Evolutionary conservation across 2,113 vertebrate species (phyloP).

Genomic region (Manacus vitellinus): DNA sequence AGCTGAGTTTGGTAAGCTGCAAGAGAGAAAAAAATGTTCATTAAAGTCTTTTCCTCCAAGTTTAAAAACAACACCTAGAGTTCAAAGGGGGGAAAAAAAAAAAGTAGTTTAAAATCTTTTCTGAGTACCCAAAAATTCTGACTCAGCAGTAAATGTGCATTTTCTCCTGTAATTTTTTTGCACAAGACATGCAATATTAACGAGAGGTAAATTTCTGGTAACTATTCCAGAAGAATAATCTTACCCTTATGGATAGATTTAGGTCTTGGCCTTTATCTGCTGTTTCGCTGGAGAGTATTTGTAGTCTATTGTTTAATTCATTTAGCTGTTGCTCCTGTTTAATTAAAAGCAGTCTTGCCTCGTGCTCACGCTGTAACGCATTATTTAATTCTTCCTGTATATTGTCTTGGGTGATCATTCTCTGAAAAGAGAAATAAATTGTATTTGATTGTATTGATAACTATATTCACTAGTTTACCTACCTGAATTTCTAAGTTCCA

Average conservation of each 20-base stretch:
- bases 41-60: not conserved
- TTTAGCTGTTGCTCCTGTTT: constrained; percentile 79
- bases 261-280: constrained; percentile 72
- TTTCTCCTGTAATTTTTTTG: not conserved
- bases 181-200: not conserved
- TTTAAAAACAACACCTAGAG: not conserved
- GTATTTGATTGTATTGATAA: not conserved
- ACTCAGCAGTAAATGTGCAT: not conserved
- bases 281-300: constrained; percentile 68
- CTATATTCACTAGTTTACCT: not conserved
- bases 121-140: not conserved
- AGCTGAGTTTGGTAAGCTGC: not conserved
- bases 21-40: not conserved
- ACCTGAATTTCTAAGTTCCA: constrained; percentile 5
- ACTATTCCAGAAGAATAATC: not conserved
- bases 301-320: constrained; percentile 75
- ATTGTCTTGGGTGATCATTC: constrained; percentile 72
- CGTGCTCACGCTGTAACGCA: constrained; percentile 83
- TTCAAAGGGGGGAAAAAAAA: not conserved
- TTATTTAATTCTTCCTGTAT: constrained; percentile 80
- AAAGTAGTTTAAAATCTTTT: not conserved
- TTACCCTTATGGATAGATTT: constrained; percentile 75
- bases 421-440: constrained; percentile 69
- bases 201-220: not conserved
- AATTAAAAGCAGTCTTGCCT: constrained; percentile 81